Base-by-base conservation (phyloP, 2,888 invertebrate genomes). In the Ferrisia virgata region DNA sequence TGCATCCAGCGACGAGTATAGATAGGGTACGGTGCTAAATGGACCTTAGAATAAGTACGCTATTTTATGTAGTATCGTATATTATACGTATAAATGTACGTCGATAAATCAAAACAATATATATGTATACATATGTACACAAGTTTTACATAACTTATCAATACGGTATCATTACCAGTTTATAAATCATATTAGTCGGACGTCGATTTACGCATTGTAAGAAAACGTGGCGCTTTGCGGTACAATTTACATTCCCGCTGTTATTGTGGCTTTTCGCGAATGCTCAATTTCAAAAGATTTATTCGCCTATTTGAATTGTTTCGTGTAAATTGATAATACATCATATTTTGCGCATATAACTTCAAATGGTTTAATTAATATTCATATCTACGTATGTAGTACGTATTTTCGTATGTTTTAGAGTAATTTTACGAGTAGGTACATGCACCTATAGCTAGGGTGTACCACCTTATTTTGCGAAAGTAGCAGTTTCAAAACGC, bases 81-180 rank as follows among this genome's bases (percentile, higher is more conserved):
- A n/a, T n/a, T n/a, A n/a, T n/a, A n/a, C n/a, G n/a, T 53, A 18
- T 22, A 5, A 64, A 64, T 28, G 22, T 28, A 28, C 28, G 58
- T 8, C 58, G 13, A 64, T 64, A 28, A 64, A 64, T 64, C 58
- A 28, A 64, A 64, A 28, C 58, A 28, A 28, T 25, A 64, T 64
- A 64, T 47, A 13, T 25, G 58, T n/a, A n/a, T n/a, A 39, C 39
- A 11, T 39, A 5, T 39, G n/a, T n/a, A n/a, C n/a, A n/a, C n/a
- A n/a, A n/a, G 58, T 64, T 64, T 64, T 64, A 64, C 58, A 64
- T 64, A 64, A 64, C 25, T 64, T 28, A 64, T 64, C 58, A 64
- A 64, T 64, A 28, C 58, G 28, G 13, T 64, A 11, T 64, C 58
- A 64, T 64, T 28, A 28, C 28, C 28, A 64, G 13, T 64, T 64